A percentile compares a stretch with the other conserved stretches of the same genome.
These are phyloP conservation scores for Anthopleura xanthogrammica DNA, from an alignment of 92 coral and sea anemone species.

Conservation along the genomic window DNA sequence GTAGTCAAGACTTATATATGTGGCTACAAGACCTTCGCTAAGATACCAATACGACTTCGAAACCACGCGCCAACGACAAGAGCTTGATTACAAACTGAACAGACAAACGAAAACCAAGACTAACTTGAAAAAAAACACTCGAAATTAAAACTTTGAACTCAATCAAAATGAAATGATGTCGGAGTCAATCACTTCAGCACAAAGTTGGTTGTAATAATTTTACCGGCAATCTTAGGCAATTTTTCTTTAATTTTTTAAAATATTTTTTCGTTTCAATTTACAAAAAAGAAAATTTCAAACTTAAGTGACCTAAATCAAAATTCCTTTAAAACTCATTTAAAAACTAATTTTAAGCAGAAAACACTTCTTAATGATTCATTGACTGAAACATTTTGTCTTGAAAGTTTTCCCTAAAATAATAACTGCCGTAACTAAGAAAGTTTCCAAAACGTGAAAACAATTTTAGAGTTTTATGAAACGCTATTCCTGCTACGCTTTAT, in stretches of 20 bases:
- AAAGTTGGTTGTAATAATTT: too few species aligned
- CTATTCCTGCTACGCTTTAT: too few species aligned
- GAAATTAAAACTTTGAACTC: neutral
- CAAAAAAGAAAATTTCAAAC: neutral
- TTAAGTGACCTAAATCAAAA: too few species aligned
- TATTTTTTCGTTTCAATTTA: neutral
- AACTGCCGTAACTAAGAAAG: too few species aligned
- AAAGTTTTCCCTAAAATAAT: too few species aligned
- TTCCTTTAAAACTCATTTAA: too few species aligned
- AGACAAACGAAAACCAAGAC: neutral
- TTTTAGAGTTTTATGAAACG: too few species aligned
- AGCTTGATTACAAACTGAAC: neutral
- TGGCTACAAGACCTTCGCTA: neutral
- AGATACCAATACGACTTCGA: constrained; percentile 1
- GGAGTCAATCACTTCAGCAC: neutral
- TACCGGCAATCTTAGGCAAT: too few species aligned
- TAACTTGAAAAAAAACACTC: neutral
- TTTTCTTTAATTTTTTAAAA: neutral
- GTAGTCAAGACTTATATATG: neutral
- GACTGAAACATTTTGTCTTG: too few species aligned
- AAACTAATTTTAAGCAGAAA: too few species aligned
- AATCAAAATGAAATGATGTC: neutral
- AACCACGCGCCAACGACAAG: constrained; percentile 8
- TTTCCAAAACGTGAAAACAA: too few species aligned
- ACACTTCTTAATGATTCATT: too few species aligned